Conservation (phyloP, 2,888 invertebrate species). For the Lasius platythorax region DNA sequence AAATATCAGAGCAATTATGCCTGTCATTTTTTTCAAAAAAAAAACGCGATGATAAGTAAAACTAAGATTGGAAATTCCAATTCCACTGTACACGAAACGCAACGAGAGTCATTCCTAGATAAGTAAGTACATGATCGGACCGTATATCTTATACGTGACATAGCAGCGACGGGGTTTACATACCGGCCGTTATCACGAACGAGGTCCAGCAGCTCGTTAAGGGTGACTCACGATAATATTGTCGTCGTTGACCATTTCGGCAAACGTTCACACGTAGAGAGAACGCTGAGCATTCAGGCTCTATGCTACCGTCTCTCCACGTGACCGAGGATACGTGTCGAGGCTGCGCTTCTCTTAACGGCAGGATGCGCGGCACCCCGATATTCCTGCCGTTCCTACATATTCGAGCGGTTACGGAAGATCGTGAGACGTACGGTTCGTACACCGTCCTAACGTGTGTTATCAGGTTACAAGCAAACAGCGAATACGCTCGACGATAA, state of each 20-base stretch:
- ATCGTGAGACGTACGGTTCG: conserved; percentile 39
- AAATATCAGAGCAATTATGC: neutral
- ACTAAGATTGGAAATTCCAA: neutral
- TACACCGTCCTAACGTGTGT: conserved; percentile 42
- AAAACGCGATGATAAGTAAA: neutral
- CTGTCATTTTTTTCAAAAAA: neutral
- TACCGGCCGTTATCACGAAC: conserved; percentile 58
- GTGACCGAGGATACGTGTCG: conserved; percentile 64
- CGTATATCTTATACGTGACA: neutral
- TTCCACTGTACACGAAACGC: neutral
- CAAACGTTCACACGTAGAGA: conserved; percentile 68
- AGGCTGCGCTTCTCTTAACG: conserved; percentile 59
- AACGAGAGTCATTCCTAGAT: neutral
- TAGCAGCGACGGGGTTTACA: neutral
- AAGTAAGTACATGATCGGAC: conserved; percentile 10
- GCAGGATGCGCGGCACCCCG: conserved; percentile 17
- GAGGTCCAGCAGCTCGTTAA: conserved; percentile 69
- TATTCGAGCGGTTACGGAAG: conserved; percentile 34
- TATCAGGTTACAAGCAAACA: conserved; percentile 26
- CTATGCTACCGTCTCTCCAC: conserved; percentile 40
- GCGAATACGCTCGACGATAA: conserved; percentile 20
- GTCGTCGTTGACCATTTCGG: conserved; percentile 66
- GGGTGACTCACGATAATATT: conserved; percentile 75
- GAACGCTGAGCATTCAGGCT: conserved; percentile 56
- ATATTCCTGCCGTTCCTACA: conserved; percentile 38